A percentile compares a stretch with the other conserved stretches of the same genome.
phyloP scores from a whole-genome alignment of 2,113 vertebrate species.

The Lophius piscatorius region DNA sequence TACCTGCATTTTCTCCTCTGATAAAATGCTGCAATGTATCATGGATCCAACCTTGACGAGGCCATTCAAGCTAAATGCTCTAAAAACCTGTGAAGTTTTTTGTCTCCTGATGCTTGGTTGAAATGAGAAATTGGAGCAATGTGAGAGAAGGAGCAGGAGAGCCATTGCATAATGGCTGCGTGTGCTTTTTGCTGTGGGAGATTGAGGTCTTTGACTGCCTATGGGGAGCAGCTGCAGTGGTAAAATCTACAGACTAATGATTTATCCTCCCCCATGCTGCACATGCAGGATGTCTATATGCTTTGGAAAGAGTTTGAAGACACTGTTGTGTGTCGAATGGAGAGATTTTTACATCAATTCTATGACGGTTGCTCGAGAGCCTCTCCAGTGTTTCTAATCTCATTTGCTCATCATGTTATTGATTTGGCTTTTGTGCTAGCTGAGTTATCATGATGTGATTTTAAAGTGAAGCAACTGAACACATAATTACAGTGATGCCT shows the following conservation, averaged over 20 bases:
- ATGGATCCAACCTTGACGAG: conserved; percentile 4
- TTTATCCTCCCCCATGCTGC: conserved; percentile 39
- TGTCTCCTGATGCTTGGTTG: conserved; percentile 5
- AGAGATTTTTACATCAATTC: neutral
- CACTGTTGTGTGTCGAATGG: neutral
- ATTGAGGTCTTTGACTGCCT: conserved; percentile 78
- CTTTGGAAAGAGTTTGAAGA: conserved; percentile 34
- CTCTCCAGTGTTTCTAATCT: conserved; percentile 34
- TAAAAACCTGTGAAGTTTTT: neutral
- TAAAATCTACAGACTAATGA: conserved; percentile 60
- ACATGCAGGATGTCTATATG: conserved; percentile 9
- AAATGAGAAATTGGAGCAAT: conserved; percentile 29
- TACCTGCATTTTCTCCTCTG: neutral
- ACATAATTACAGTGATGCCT: no score
- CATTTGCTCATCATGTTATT: conserved; percentile 46
- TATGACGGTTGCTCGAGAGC: conserved; percentile 29
- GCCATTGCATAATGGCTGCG: conserved; percentile 41
- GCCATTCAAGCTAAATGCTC: conserved; percentile 6
- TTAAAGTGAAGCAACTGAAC: no score
- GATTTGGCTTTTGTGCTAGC: neutral
- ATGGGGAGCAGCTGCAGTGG: conserved; percentile 71
- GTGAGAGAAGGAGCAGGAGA: conserved; percentile 33
- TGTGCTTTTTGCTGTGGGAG: conserved; percentile 63
- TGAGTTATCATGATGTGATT: neutral
- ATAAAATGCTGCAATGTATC: neutral